Evolutionary conservation across 1,140 invertebrate species (phyloP), one percentile per base, ranked within the genome.

Genomic region (Parapsyche elsis): DNA sequence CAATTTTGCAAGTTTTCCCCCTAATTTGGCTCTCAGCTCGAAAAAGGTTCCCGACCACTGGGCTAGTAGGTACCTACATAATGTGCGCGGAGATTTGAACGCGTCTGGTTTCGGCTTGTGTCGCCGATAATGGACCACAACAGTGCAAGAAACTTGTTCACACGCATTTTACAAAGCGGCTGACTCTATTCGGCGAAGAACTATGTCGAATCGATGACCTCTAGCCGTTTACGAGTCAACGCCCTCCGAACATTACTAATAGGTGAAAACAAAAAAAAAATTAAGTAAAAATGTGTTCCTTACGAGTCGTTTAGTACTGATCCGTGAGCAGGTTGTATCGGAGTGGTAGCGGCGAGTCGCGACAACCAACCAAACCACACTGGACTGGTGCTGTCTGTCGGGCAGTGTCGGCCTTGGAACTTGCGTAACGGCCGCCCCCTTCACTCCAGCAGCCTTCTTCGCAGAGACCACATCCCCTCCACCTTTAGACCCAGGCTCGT

Each of bases 341-440:
- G 30, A 38, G 30, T 26, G 64, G 24, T 2, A 45, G 24, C 30
- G 70, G 26, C 70, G 26, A 71, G 10, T 38, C 21, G 23, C 70
- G 26, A 38, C 70, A 5, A 30, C 21, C 23, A 5, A 24, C 73
- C 23, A 30, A 5, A 24, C 73, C 23, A 30, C 14, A n/a, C 10
- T 5, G 38, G 4, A 73, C 73, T 57, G 73, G 44, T n/a, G 64
- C n/a, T 38, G 30, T 12, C 16, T 53, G 73, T 26, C 49, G 73
- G 73, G 46, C 73, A 0, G 12, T 53, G 73, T 26, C 49, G 73
- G 73, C 73, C 73, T 75, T 57, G 73, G 45, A 7, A 14, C 44
- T 75, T 75, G 73, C 73, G 73, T 21, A 75, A 57, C 21, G 44
- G 46, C 46, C 30, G 71, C 45, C 73, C 64, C 73, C 73, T 75